Percentiles rank a stretch among this genome's conserved stretches.
Evolutionary conservation across 2,797 vertebrate species (phyloP).

Genomic region (Pteropus rufus): DNA sequence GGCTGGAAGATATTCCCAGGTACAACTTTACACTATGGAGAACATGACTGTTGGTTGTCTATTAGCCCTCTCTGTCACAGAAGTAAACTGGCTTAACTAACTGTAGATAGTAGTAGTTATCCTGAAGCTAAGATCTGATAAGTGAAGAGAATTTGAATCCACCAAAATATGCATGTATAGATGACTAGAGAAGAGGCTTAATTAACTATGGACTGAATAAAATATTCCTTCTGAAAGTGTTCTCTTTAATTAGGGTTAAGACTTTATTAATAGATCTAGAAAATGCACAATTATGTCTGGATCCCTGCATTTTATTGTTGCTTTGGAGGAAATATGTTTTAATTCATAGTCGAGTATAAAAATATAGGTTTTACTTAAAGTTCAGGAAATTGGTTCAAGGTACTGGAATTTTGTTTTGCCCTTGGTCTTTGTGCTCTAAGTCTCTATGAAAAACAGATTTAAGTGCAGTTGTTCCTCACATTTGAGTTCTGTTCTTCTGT

Average conservation of each 20-base stretch:
- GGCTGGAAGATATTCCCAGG: not conserved
- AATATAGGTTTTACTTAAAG: not conserved
- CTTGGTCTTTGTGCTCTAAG: not conserved
- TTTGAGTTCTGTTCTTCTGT: not conserved
- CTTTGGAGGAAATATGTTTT: not conserved
- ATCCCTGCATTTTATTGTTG: not conserved
- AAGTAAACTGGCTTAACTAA: not conserved
- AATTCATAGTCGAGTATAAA: not conserved
- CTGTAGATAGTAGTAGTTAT: not conserved
- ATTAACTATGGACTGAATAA: not conserved
- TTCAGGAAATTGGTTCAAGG: not conserved
- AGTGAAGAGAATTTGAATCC: not conserved
- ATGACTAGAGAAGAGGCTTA: not conserved
- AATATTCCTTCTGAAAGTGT: not conserved
- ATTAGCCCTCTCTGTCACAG: not conserved
- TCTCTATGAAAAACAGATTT: not conserved
- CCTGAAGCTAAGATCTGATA: not conserved
- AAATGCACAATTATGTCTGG: not conserved
- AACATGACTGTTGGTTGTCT: not conserved
- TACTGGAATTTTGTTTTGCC: not conserved
- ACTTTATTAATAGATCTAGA: not conserved
- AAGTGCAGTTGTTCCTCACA: not conserved
- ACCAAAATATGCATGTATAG: not conserved
- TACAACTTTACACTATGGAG: not conserved
- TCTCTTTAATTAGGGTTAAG: not conserved